These are phyloP conservation scores for Characodon lateralis DNA, from an alignment of 2,797 vertebrate species.

Conservation along the genomic window DNA sequence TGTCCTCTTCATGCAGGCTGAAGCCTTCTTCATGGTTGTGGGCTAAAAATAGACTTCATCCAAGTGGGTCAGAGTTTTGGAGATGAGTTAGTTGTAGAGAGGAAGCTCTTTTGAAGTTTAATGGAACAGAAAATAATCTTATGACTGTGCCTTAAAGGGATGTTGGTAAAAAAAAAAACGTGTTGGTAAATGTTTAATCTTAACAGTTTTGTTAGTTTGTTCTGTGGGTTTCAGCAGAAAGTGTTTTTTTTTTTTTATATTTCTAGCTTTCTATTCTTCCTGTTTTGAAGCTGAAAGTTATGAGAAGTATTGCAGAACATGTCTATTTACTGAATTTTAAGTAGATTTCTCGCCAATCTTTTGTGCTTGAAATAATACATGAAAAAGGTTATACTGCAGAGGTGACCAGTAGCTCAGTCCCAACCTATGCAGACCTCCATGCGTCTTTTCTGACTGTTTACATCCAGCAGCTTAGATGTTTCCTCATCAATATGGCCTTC, in stretches of 20 bases:
- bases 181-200: neutral
- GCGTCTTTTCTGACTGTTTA: conserved; percentile 19
- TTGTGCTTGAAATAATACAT: no score
- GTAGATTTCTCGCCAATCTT: conserved; percentile 28
- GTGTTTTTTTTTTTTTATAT: conserved; percentile 14
- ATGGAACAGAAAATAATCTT: neutral
- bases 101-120: conserved; percentile 11
- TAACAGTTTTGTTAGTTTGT: neutral
- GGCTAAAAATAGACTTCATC: conserved; percentile 49
- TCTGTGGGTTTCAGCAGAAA: conserved; percentile 11
- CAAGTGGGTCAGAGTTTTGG: conserved; percentile 47
- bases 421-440: conserved; percentile 4
- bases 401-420: neutral
- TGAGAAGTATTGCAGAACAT: conserved; percentile 6
- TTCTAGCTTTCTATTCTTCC: conserved; percentile 12
- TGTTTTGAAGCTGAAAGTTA: conserved; percentile 29
- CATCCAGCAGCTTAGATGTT: conserved; percentile 37
- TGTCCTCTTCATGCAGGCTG: conserved; percentile 4
- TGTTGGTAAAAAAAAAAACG: neutral
- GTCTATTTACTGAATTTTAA: conserved; percentile 21
- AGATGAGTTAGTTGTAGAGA: conserved; percentile 27
- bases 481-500: conserved; percentile 31
- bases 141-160: neutral
- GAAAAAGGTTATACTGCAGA: neutral
- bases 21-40: conserved; percentile 19